These are phyloP conservation scores for Megastigmus dorsalis DNA, from an alignment of 2,888 invertebrate genomes.

Conservation along the genomic window DNA sequence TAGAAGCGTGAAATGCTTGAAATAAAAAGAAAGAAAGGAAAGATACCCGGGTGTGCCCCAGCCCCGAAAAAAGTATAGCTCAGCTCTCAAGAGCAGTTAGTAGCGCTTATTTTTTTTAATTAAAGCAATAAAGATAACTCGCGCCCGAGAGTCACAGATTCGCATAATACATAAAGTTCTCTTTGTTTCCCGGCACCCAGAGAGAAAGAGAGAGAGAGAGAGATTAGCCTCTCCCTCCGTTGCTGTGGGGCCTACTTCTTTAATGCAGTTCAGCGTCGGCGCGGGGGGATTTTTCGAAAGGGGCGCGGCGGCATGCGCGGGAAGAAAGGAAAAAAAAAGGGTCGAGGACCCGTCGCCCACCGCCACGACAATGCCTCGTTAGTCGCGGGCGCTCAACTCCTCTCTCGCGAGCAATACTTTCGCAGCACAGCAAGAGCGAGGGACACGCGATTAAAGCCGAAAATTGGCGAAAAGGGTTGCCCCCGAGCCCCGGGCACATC, in stretches of 20 bases:
- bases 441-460: conserved; percentile 1
- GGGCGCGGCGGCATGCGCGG: too few relatives aligned
- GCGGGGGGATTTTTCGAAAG: too few relatives aligned
- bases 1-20: too few relatives aligned
- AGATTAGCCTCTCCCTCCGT: conserved; percentile 11
- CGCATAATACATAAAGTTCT: conserved; percentile 23
- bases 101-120: conserved; percentile 44
- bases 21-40: too few relatives aligned
- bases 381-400: too few relatives aligned
- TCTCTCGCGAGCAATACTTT: conserved; percentile 32
- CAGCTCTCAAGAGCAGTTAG: too few relatives aligned
- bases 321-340: conserved; percentile 13
- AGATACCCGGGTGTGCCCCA: too few relatives aligned
- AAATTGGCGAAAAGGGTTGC: conserved; percentile 4
- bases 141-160: background rate
- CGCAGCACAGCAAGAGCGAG: conserved; percentile 38
- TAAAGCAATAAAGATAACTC: conserved; percentile 46
- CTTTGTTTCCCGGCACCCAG: conserved; percentile 45
- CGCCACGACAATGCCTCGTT: conserved; percentile 69
- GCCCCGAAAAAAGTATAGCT: too few relatives aligned
- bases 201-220: too few relatives aligned
- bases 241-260: background rate
- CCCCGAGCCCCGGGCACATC: background rate
- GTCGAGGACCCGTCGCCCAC: too few relatives aligned
- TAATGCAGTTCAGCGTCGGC: too few relatives aligned